Evolutionary conservation across 2,888 invertebrate species (phyloP).

Genomic region (Spicauda simplicius): DNA sequence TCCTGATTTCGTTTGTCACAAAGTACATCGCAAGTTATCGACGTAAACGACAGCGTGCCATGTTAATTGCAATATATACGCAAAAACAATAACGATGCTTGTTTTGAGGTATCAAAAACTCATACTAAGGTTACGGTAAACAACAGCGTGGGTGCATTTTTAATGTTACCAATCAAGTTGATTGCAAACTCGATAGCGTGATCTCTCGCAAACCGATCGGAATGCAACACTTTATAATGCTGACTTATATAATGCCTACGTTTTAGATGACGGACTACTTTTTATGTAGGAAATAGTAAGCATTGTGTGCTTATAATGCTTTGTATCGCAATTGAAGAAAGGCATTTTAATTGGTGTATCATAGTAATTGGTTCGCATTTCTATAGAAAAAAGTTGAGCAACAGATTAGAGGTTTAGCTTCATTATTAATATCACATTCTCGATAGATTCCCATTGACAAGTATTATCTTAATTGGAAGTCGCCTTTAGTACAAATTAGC

Average conservation of each 20-base stretch:
- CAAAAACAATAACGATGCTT: too few species aligned
- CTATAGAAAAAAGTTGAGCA: background rate
- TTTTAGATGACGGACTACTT: slow-evolving; percentile 31
- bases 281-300: slow-evolving; percentile 28
- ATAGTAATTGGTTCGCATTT: background rate
- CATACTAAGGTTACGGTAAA: too few species aligned
- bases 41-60: too few species aligned
- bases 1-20: too few species aligned
- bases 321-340: background rate
- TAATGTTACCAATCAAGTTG: slow-evolving; percentile 27
- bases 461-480: too few species aligned
- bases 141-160: slow-evolving; percentile 2
- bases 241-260: slow-evolving; percentile 28
- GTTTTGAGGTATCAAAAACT: too few species aligned
- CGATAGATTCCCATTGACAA: background rate
- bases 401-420: background rate
- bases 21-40: too few species aligned
- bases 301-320: slow-evolving; percentile 3
- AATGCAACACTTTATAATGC: slow-evolving; percentile 32
- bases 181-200: slow-evolving; percentile 25
- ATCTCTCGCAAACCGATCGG: slow-evolving; percentile 20
- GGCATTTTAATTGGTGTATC: background rate
- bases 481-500: too few species aligned
- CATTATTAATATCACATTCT: background rate
- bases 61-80: too few species aligned